Conservation (phyloP, 2,113 vertebrate species). For the Anguilla rostrata region DNA sequence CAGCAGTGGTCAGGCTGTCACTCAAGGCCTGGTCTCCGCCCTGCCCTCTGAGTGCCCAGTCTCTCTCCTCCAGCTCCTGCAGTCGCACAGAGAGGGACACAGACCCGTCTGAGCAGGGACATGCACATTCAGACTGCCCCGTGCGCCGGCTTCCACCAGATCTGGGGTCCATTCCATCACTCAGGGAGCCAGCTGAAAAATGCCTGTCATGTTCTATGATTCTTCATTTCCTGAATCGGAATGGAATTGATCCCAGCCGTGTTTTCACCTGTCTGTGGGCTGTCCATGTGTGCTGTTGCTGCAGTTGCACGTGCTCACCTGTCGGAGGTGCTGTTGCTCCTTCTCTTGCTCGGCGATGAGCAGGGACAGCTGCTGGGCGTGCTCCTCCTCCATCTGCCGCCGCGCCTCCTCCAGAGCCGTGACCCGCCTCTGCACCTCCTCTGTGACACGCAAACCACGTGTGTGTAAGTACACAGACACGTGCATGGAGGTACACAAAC, state of each 20-base stretch:
- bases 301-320: slow-evolving; percentile 68
- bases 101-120: too few relatives aligned
- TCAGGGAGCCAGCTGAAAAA: too few relatives aligned
- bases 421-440: slow-evolving; percentile 75
- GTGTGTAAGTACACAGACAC: background rate
- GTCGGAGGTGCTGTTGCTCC: slow-evolving; percentile 79
- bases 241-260: too few relatives aligned
- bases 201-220: too few relatives aligned
- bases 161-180: too few relatives aligned
- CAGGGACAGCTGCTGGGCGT: slow-evolving; percentile 80
- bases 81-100: background rate
- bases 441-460: slow-evolving; percentile 54
- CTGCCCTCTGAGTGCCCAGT: background rate
- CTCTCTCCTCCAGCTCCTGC: background rate
- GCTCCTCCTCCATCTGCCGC: slow-evolving; percentile 83
- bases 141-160: too few relatives aligned
- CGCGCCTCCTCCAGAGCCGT: slow-evolving; percentile 84
- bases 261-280: too few relatives aligned
- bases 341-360: slow-evolving; percentile 86
- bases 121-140: too few relatives aligned
- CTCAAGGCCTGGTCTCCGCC: background rate
- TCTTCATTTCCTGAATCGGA: too few relatives aligned
- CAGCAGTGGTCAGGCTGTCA: background rate
- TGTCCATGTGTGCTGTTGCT: background rate
- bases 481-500: background rate